Evolutionary conservation across 2,888 invertebrate species (phyloP).

Genomic region (Agrotis clavis): DNA sequence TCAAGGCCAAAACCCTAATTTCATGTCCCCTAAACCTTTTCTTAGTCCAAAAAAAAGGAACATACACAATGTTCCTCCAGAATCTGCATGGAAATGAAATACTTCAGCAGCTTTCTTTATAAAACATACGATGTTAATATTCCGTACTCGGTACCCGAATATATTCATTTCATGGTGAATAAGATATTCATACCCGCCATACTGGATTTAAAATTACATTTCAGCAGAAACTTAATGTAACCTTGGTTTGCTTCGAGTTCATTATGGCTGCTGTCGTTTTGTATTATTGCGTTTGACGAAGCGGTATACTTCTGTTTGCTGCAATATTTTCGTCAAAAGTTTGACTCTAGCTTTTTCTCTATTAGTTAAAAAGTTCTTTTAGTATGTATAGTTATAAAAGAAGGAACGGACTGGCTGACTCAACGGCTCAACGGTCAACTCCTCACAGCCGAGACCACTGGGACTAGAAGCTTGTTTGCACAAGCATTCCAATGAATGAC

Average conservation of each 20-base stretch:
- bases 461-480: too few species aligned
- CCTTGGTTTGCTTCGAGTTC: conserved; percentile 13
- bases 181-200: conserved; percentile 43
- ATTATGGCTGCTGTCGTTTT: conserved; percentile 8
- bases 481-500: too few species aligned
- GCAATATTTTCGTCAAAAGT: too few species aligned
- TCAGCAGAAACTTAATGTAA: conserved; percentile 32
- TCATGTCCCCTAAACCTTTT: conserved; percentile 20
- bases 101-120: conserved; percentile 34
- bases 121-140: conserved; percentile 41
- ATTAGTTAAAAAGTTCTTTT: too few species aligned
- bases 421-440: too few species aligned
- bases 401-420: too few species aligned
- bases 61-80: conserved; percentile 33
- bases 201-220: conserved; percentile 40
- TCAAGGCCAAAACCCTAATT: background rate
- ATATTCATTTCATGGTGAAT: conserved; percentile 48
- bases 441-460: too few species aligned
- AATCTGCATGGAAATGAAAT: conserved; percentile 56
- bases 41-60: conserved; percentile 21
- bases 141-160: conserved; percentile 33
- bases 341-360: too few species aligned
- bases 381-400: too few species aligned
- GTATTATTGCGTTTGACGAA: conserved; percentile 17
- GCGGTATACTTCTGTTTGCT: conserved; percentile 3